Percentiles rank a stretch among this genome's conserved stretches.
phyloP scores from a whole-genome alignment of 2,113 vertebrate species.

The Thamnaconus septentrionalis region DNA sequence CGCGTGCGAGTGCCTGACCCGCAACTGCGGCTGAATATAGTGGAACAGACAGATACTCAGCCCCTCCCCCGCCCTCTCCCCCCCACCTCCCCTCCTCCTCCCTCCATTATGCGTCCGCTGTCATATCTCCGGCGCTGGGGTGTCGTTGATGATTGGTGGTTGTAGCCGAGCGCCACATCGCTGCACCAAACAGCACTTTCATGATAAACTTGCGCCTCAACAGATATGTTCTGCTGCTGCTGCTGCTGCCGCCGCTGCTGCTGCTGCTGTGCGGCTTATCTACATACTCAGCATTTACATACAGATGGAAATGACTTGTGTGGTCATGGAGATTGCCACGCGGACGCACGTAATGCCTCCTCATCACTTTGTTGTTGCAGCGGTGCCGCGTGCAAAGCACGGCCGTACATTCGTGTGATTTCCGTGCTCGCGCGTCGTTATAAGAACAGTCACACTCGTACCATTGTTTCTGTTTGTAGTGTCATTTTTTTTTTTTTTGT shows the following conservation, averaged over 20 bases:
- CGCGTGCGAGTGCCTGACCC: no score
- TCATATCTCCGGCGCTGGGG: conserved; percentile 43
- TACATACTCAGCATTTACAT: conserved; percentile 72
- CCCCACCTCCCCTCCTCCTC: conserved; percentile 38
- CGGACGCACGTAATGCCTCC: conserved; percentile 59
- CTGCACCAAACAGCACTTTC: conserved; percentile 56
- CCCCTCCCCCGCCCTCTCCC: not conserved
- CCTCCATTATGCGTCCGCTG: conserved; percentile 31
- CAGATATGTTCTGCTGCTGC: conserved; percentile 37
- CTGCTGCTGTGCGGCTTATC: conserved; percentile 53
- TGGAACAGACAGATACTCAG: no score
- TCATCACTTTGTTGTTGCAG: conserved; percentile 64
- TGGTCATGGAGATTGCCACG: conserved; percentile 55
- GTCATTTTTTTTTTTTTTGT: no score
- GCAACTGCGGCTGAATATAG: no score
- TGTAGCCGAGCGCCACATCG: conserved; percentile 27
- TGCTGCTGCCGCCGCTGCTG: no score
- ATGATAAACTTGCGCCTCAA: conserved; percentile 54
- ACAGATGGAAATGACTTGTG: conserved; percentile 67
- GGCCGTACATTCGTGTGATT: conserved; percentile 25
- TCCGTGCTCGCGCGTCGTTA: conserved; percentile 28
- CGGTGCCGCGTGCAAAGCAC: conserved; percentile 27
- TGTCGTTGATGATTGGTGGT: conserved; percentile 38
- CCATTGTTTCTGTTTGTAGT: no score
- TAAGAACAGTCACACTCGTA: conserved; percentile 25